phyloP scores from a whole-genome alignment of 2,888 invertebrate species.

The Rutpela maculata region DNA sequence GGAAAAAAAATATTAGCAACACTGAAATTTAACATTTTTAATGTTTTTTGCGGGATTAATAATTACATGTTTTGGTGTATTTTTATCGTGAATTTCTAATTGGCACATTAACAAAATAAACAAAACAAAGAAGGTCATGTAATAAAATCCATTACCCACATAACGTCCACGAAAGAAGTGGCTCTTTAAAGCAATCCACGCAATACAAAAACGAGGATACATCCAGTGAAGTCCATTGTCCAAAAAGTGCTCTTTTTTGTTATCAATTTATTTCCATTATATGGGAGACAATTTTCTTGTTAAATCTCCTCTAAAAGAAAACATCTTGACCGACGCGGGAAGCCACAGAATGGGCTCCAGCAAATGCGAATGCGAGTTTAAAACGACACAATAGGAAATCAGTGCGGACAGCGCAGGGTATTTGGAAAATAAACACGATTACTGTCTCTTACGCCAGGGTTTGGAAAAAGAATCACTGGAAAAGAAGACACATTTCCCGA shows the following conservation, averaged over 20 bases:
- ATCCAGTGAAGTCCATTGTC: slow-evolving; percentile 29
- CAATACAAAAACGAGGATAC: slow-evolving; percentile 25
- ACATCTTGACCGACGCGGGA: slow-evolving; percentile 57
- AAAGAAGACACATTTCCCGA: slow-evolving; percentile 55
- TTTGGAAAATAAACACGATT: slow-evolving; percentile 60
- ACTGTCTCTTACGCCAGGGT: slow-evolving; percentile 30
- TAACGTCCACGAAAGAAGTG: background rate
- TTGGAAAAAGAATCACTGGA: slow-evolving; percentile 31
- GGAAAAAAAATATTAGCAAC: too few relatives aligned
- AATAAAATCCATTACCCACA: slow-evolving; percentile 35
- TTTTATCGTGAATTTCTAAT: too few relatives aligned
- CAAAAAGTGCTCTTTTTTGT: slow-evolving; percentile 38
- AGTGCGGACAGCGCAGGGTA: slow-evolving; percentile 56
- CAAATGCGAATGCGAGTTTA: slow-evolving; percentile 52
- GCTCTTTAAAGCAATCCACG: slow-evolving; percentile 17
- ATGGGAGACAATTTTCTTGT: slow-evolving; percentile 50
- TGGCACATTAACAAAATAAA: too few relatives aligned
- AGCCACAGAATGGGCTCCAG: slow-evolving; percentile 40
- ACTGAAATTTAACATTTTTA: too few relatives aligned
- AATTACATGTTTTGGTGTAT: too few relatives aligned
- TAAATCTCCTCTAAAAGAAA: slow-evolving; percentile 50
- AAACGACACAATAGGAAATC: slow-evolving; percentile 64
- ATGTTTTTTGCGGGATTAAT: too few relatives aligned
- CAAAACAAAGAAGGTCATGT: background rate
- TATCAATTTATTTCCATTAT: slow-evolving; percentile 50